Percentiles rank a stretch among this genome's conserved stretches.
Conservation (phyloP, 2,797 vertebrate species). For the Furcifer pardalis region DNA sequence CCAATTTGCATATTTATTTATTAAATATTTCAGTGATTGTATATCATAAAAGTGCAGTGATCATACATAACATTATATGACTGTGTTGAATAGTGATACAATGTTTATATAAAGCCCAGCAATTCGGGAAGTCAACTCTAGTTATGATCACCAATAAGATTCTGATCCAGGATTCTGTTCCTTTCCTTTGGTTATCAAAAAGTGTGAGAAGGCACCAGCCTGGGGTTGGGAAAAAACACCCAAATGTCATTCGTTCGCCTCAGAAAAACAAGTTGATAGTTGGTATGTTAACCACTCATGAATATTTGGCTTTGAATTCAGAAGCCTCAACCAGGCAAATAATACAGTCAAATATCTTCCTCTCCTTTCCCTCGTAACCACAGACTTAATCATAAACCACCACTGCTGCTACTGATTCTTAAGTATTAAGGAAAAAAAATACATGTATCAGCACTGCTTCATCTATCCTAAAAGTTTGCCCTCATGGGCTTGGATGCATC, state of each 20-base stretch:
- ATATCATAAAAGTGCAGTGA: too few species aligned
- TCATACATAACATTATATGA: too few species aligned
- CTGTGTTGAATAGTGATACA: too few species aligned
- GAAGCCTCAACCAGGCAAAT: slow-evolving; percentile 41
- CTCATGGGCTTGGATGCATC: neutral
- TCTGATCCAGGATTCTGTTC: neutral
- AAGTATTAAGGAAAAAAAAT: slow-evolving; percentile 17
- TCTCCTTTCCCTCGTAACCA: slow-evolving; percentile 29
- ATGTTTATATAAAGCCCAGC: too few species aligned
- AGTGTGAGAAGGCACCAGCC: neutral
- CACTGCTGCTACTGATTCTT: slow-evolving; percentile 5
- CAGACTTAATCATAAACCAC: slow-evolving; percentile 36
- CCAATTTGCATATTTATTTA: too few species aligned
- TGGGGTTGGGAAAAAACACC: neutral
- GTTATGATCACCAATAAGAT: neutral
- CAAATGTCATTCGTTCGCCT: slow-evolving; percentile 25
- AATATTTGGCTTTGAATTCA: neutral
- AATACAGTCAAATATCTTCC: slow-evolving; percentile 40
- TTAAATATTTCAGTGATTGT: too few species aligned
- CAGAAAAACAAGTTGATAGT: slow-evolving; percentile 14
- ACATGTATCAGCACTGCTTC: neutral
- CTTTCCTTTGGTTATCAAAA: neutral
- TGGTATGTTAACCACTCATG: slow-evolving; percentile 8
- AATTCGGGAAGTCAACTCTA: neutral
- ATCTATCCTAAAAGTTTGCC: neutral